Evolutionary conservation across 2,888 invertebrate species (phyloP).

Genomic region (Pecten maximus): DNA sequence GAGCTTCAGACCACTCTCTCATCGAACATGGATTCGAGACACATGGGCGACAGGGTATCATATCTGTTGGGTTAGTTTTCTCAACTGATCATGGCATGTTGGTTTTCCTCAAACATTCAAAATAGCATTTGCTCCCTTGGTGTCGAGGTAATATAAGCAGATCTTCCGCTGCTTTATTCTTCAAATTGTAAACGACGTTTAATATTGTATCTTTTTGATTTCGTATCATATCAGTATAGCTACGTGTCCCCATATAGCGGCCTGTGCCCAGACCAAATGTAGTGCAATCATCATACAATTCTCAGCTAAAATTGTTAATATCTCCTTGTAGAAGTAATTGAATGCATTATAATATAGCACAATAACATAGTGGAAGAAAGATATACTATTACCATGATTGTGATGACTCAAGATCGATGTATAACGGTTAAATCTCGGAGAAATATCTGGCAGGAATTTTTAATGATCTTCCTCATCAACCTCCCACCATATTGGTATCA

Average conservation of each 20-base stretch:
- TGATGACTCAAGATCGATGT: not conserved
- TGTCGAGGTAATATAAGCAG: no score
- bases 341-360: not conserved
- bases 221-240: no score
- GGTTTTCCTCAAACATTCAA: not conserved
- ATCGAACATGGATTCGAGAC: no score
- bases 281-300: not conserved
- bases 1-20: no score
- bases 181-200: no score
- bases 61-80: no score
- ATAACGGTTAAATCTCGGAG: not conserved
- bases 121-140: not conserved
- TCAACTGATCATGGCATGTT: no score
- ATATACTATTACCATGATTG: not conserved
- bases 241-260: no score
- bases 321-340: not conserved
- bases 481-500: slow-evolving; percentile 67
- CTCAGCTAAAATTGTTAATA: not conserved
- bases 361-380: not conserved
- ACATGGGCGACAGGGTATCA: no score
- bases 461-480: slow-evolving; percentile 40
- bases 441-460: not conserved
- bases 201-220: no score
- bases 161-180: no score
- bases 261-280: not conserved